Base-by-base conservation (phyloP, 2,888 invertebrate species). In the Xestia sexstrigata region DNA sequence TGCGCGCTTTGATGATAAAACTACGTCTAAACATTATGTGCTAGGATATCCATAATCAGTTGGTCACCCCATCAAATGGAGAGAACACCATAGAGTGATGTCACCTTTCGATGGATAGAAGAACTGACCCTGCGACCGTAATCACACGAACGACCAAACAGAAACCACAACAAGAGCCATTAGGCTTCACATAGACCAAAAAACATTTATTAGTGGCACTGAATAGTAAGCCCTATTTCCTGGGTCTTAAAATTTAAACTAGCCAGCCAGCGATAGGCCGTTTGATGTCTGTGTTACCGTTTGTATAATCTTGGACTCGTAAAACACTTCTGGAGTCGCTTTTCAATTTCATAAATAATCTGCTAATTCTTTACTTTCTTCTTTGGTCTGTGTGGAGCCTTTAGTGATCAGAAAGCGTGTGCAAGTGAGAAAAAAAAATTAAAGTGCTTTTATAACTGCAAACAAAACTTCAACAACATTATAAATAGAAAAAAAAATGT, bases 31-130 rank as follows among this genome's bases (percentile, higher is more conserved):
- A 77, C 65, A 91, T 92, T 93, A 95, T 94, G 91, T 95, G 96
- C 97, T 95, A 95, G 94, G 94, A 95, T 95, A 95, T 90, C 96
- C 95, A 93, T 90, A 91, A 94, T 95, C 96, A 95, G 94, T 94
- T 91, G 81, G 87, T 88, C 92, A 96, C 94, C 95, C 96, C 95
- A 96, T 95, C 95, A 94, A 95, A 92, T 75, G 81, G 66, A 78
- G 72, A 86, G 71, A 85, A 89, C 91, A 92, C 66, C 42, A 68
- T 4, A 67, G 66, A 47, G 78, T 90, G 88, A 90, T 89, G 78
- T 76, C 81, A 39, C 82, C 85, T 79, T 93, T 94, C 94, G 95
- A 95, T 96, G 93, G 96, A 96, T 95, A 95, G 90, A 94, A 90
- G 82, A 93, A 94, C 94, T 95, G 96, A 96, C 93, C 94, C 96